These are phyloP conservation scores for Macrochelys suwanniensis DNA, from an alignment of 2,797 vertebrate species.

Conservation along the genomic window DNA sequence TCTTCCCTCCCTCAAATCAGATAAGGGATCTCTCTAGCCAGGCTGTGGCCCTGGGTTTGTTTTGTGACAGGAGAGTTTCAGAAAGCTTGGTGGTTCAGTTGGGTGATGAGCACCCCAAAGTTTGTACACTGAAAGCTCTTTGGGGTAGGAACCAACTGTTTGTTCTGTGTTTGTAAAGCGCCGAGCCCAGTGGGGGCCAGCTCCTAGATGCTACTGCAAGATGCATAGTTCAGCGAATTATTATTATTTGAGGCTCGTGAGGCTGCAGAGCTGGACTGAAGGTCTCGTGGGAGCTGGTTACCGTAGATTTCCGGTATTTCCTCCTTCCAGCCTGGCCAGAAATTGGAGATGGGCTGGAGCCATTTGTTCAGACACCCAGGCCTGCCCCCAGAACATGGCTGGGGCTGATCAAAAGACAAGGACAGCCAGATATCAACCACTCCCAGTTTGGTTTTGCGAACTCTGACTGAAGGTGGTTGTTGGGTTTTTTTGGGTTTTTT, in stretches of 20 bases:
- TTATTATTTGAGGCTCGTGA: background rate
- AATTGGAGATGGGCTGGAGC: background rate
- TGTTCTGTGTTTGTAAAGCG: constrained; percentile 14
- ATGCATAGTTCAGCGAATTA: constrained; percentile 5
- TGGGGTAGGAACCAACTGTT: background rate
- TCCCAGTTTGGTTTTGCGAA: fast-evolving
- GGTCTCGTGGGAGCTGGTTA: constrained; percentile 42
- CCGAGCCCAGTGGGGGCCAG: background rate
- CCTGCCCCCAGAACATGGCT: background rate
- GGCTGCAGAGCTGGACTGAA: background rate
- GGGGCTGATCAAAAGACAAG: background rate
- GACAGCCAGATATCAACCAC: background rate
- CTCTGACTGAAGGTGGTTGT: background rate
- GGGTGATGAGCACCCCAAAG: fast-evolving
- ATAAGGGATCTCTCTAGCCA: background rate
- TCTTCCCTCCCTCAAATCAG: constrained; percentile 2
- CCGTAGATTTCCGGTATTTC: constrained; percentile 29
- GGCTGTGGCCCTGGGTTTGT: background rate
- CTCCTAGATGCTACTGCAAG: background rate
- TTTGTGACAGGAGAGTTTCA: background rate
- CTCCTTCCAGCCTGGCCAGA: constrained; percentile 36
- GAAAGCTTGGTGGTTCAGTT: background rate
- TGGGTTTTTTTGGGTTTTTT: background rate
- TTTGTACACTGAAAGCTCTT: background rate
- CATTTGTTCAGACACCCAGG: background rate